Evolutionary conservation across 2,888 invertebrate species (phyloP).

Genomic region (Omphaloscelis lunosa): DNA sequence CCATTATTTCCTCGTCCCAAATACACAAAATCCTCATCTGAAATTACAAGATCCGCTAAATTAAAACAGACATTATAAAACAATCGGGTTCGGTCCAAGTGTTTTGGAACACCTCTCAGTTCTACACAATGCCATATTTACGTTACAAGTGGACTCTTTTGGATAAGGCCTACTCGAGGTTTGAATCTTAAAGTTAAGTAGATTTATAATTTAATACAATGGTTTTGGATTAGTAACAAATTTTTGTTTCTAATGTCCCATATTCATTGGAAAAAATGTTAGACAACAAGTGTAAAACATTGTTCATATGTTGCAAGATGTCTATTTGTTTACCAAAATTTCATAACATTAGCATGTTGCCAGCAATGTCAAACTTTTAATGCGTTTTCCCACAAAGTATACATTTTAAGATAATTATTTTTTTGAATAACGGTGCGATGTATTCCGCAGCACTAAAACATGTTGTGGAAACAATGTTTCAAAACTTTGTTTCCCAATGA

Average conservation of each 20-base stretch:
- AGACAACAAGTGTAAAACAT: neutral
- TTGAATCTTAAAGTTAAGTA: neutral
- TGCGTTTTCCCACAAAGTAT: too few species aligned
- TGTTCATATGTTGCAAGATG: neutral
- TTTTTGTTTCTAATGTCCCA: neutral
- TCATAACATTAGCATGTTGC: too few species aligned
- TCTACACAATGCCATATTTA: constrained; percentile 84
- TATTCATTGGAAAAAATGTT: neutral
- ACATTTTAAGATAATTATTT: too few species aligned
- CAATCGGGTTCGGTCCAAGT: constrained; percentile 68
- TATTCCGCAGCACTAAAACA: neutral
- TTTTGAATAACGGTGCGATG: too few species aligned
- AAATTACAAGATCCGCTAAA: constrained; percentile 44
- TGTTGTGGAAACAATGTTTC: neutral
- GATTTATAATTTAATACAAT: neutral
- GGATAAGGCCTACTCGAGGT: constrained; percentile 85
- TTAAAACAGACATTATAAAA: constrained; percentile 66
- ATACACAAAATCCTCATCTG: neutral
- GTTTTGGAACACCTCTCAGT: constrained; percentile 70
- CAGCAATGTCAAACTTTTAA: too few species aligned
- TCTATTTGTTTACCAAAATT: neutral
- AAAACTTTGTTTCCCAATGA: neutral
- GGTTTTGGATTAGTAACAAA: too few species aligned
- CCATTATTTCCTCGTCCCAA: neutral
- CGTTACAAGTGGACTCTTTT: constrained; percentile 89